A percentile compares a stretch with the other conserved stretches of the same genome.
These are phyloP conservation scores for Hippocampus guttulatus DNA, from an alignment of 2,113 vertebrate genomes.

Conservation along the genomic window DNA sequence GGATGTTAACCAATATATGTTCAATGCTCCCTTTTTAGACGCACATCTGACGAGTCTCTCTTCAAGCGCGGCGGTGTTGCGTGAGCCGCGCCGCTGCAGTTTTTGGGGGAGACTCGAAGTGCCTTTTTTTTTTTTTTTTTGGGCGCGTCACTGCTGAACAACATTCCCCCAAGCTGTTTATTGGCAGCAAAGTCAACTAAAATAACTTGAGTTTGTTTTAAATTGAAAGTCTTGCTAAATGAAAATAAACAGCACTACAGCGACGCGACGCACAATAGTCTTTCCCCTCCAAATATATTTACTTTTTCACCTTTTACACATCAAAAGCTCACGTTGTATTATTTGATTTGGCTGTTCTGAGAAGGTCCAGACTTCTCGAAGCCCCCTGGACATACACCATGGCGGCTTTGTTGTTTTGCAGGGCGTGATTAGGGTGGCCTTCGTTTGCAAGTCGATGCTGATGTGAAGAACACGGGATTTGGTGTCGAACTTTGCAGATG, in stretches of 20 bases:
- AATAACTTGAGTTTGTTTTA: slow-evolving; percentile 80
- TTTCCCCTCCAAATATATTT: slow-evolving; percentile 50
- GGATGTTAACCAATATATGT: slow-evolving; percentile 77
- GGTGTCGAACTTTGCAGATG: slow-evolving; percentile 60
- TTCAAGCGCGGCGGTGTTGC: slow-evolving; percentile 59
- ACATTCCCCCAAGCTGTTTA: slow-evolving; percentile 73
- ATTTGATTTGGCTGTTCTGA: slow-evolving; percentile 51
- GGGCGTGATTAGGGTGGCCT: slow-evolving; percentile 56
- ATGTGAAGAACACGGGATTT: slow-evolving; percentile 49
- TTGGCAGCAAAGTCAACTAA: slow-evolving; percentile 73
- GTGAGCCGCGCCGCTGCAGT: slow-evolving; percentile 47
- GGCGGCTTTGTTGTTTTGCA: slow-evolving; percentile 42
- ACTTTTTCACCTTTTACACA: slow-evolving; percentile 41
- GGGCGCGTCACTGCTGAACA: slow-evolving; percentile 62
- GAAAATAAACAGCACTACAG: slow-evolving; percentile 75
- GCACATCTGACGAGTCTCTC: slow-evolving; percentile 64
- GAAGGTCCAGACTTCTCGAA: slow-evolving; percentile 65
- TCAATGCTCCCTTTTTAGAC: slow-evolving; percentile 70
- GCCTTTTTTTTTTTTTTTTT: slow-evolving; percentile 59
- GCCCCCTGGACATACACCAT: slow-evolving; percentile 19
- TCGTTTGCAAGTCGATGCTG: slow-evolving; percentile 57
- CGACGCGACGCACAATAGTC: slow-evolving; percentile 45
- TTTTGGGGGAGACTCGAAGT: slow-evolving; percentile 70
- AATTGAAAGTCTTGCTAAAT: slow-evolving; percentile 77
- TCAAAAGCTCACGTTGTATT: slow-evolving; percentile 41